Evolutionary conservation across 2,113 vertebrate species (phyloP), one percentile per base, ranked within the genome.

Genomic region (Psophia crepitans): DNA sequence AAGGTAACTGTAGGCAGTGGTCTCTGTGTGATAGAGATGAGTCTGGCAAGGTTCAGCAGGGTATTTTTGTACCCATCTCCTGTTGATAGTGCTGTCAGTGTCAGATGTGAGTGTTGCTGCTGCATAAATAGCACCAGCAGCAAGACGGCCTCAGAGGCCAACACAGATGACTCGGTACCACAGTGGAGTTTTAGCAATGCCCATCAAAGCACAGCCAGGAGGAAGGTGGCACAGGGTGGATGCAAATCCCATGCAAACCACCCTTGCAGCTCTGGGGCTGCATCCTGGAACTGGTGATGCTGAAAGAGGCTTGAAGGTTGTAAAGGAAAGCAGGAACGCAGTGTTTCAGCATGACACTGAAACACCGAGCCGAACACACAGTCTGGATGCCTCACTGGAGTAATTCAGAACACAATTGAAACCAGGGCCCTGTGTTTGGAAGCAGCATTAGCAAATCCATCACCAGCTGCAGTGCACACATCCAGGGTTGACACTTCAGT

Each of bases 121-220:
- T 2, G 2, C n/a, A n/a, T 60, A 69, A 73, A 39, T 33, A 44
- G 23, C 2, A 1, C 49, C 0, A 2, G 12, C 19, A 35, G 64
- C 28, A 37, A 77, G 43, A 48, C 0, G 1, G 24, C 49, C 44
- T 49, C 24, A 53, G 37, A 30, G 51, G 65, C 49, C 49, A 78
- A 58, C 13, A 3, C 35, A 23, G 39, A 39, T 41, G 65, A 5
- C 44, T 70, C 1, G 6, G 30, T 46, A 30, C 14, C 23, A 16
- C 3, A 0, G 21, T n/a, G 10, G 23, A 32, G 49, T 60, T 96
- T 77, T 28, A 64, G 28, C n/a, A 65, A 9, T 35, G 33, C 33
- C 61, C 22, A 2, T 49, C 66, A 78, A 33, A 61, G 37, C 32
- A 68, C 35, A 65, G 30, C 17, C 20, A 53, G 54, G 46, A n/a